A percentile compares a stretch with the other conserved stretches of the same genome.
These are phyloP conservation scores for Drosophila ezoana DNA, from an alignment of 2,888 invertebrate genomes.

Conservation along the genomic window DNA sequence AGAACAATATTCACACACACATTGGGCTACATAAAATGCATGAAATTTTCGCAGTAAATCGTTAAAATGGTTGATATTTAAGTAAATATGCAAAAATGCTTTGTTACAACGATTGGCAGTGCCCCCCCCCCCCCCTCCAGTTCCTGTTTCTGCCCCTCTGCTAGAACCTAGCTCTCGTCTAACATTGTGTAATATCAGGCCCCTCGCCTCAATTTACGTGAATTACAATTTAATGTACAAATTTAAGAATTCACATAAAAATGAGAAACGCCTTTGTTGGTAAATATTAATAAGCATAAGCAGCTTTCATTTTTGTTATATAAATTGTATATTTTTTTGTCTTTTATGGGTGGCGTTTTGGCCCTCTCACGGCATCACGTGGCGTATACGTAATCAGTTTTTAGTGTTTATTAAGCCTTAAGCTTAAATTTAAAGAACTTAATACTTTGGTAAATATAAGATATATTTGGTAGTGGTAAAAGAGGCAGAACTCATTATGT, in stretches of 20 bases:
- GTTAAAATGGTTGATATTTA: constrained; percentile 76
- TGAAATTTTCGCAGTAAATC: constrained; percentile 73
- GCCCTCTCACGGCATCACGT: constrained; percentile 9
- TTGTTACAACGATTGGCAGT: constrained; percentile 56
- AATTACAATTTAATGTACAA: constrained; percentile 63
- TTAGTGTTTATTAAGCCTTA: constrained; percentile 5
- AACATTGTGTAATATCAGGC: neutral
- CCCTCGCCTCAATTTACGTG: constrained; percentile 27
- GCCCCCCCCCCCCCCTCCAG: constrained; percentile 5
- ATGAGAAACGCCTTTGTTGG: constrained; percentile 27
- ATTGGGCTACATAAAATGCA: constrained; percentile 65
- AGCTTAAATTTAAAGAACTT: neutral
- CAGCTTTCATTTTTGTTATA: constrained; percentile 41
- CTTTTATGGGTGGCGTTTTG: constrained; percentile 9
- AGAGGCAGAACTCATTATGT: too few relatives aligned
- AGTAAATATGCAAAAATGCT: constrained; percentile 76
- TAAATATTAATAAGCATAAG: constrained; percentile 55
- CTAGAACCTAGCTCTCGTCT: neutral
- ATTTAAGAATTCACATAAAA: constrained; percentile 63
- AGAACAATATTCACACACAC: constrained; percentile 34
- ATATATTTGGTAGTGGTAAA: too few relatives aligned
- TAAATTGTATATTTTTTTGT: neutral
- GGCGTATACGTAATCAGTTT: constrained; percentile 52
- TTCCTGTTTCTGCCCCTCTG: neutral
- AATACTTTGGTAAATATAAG: constrained; percentile 4